A percentile compares a stretch with the other conserved stretches of the same genome.
These are phyloP conservation scores for Trichogramma dendrolimi DNA, from an alignment of 2,888 invertebrate genomes.

Conservation along the genomic window DNA sequence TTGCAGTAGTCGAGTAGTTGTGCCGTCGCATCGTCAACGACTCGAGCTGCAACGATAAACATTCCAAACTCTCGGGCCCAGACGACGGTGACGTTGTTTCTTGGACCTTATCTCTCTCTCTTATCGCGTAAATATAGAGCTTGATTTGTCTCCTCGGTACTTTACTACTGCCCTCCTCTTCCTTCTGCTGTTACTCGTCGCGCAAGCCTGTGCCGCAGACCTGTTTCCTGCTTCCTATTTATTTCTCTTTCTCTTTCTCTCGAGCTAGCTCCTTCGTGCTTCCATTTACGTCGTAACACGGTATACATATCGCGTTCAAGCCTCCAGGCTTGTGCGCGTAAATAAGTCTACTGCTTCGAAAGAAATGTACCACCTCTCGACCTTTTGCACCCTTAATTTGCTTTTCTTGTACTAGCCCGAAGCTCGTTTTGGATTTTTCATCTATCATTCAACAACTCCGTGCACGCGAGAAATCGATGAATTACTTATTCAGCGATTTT, in stretches of 20 bases:
- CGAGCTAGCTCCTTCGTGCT: not conserved
- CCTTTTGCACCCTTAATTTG: not conserved
- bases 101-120: slow-evolving; percentile 21
- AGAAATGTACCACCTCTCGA: too few species aligned
- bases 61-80: slow-evolving; percentile 20
- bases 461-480: too few species aligned
- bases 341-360: too few species aligned
- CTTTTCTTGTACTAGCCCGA: not conserved
- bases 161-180: not conserved
- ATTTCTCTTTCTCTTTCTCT: not conserved
- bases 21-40: too few species aligned
- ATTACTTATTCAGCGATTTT: too few species aligned
- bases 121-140: slow-evolving; percentile 17
- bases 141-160: slow-evolving; percentile 9
- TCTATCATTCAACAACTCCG: not conserved
- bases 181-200: not conserved
- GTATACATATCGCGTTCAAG: too few species aligned
- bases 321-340: too few species aligned
- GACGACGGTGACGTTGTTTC: slow-evolving; percentile 14
- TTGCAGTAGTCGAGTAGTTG: too few species aligned
- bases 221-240: too few species aligned
- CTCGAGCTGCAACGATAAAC: slow-evolving; percentile 18
- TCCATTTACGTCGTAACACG: too few species aligned
- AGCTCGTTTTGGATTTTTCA: not conserved
- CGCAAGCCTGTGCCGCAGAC: too few species aligned